Base-by-base conservation (phyloP, 2,113 vertebrate genomes). In the Leptosomus discolor region DNA sequence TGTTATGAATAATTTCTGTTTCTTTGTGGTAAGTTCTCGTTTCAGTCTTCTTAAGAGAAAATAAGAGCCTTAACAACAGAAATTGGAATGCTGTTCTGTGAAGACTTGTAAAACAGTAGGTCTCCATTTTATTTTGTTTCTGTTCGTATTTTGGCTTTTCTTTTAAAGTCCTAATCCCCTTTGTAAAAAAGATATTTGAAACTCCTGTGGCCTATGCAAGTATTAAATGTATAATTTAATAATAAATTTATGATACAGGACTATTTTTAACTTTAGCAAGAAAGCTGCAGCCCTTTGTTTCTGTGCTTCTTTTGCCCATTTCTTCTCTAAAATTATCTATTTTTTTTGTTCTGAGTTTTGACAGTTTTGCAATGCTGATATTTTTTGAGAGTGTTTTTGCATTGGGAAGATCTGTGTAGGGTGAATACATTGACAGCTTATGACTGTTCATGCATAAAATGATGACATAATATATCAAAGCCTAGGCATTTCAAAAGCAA, bases 381-480 rank as follows among this genome's bases (percentile, higher is more conserved):
- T 69, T 84, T 93, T 93, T 61, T 6, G 3, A 87, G 79, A 64
- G 10, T 60, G 39, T 90, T 90, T 91, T 96, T 86, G 37, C 27
- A 37, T 76, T 84, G 74, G 30, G 63, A 73, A 89, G 81, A 81
- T 84, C 68, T 92, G 37, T 78, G 60, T 91, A 86, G 60, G 23
- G 76, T 81, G 83, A 84, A 84, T 77, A 71, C 64, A 56, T 45
- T 88, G 79, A 58, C 92, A 88, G 68, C 9, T 92, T 88, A 83
- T 93, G 83, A 86, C 68, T 91, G 54, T 63, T 96, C 60, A 51
- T 96, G 69, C 56, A 89, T 94, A 56, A 81, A 92, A 91, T 71
- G 48, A 58, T 96, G 83, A 94, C 73, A 78, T 92, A 94, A 90
- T 67, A 6, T 86, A 81, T 77, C 50, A 89, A 89, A 89, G 23